Conservation (phyloP, 2,888 invertebrate species). For the Noctuana brunneofusca region DNA sequence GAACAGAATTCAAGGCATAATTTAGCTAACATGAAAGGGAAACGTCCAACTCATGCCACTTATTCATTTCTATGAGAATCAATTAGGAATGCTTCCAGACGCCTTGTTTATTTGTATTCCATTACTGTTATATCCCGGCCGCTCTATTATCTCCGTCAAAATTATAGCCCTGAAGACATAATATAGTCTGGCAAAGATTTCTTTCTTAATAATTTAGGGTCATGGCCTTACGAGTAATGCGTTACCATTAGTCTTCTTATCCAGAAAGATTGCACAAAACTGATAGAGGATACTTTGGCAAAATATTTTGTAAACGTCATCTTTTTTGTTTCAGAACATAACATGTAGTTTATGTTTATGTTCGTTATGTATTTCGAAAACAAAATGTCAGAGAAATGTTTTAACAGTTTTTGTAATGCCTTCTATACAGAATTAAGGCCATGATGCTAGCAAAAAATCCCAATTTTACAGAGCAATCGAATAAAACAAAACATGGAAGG, state of each 20-base stretch:
- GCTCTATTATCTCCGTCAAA: slow-evolving; percentile 9
- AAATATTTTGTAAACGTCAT: slow-evolving; percentile 6
- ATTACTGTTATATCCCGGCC: slow-evolving; percentile 5
- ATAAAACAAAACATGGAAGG: too few species aligned
- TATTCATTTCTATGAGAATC: slow-evolving; percentile 1
- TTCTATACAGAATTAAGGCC: too few species aligned
- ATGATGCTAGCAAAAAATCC: too few species aligned
- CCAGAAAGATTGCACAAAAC: slow-evolving; percentile 12
- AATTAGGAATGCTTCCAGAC: background rate
- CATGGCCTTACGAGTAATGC: slow-evolving; percentile 13
- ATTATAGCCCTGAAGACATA: slow-evolving; percentile 6
- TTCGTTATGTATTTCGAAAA: background rate
- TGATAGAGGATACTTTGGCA: background rate
- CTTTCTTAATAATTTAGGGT: slow-evolving; percentile 18
- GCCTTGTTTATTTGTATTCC: slow-evolving; percentile 17
- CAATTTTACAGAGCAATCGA: too few species aligned
- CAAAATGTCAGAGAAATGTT: too few species aligned
- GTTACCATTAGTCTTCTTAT: slow-evolving; percentile 19
- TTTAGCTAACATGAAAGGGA: background rate
- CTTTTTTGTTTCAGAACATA: background rate
- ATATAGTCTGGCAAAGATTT: slow-evolving; percentile 8
- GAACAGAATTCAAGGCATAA: too few species aligned
- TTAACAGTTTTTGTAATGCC: too few species aligned
- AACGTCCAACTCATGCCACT: background rate
- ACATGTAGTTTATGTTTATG: background rate